Evolutionary conservation across 2,113 vertebrate genomes (phyloP).

Genomic region (Pollimyrus isidori): DNA sequence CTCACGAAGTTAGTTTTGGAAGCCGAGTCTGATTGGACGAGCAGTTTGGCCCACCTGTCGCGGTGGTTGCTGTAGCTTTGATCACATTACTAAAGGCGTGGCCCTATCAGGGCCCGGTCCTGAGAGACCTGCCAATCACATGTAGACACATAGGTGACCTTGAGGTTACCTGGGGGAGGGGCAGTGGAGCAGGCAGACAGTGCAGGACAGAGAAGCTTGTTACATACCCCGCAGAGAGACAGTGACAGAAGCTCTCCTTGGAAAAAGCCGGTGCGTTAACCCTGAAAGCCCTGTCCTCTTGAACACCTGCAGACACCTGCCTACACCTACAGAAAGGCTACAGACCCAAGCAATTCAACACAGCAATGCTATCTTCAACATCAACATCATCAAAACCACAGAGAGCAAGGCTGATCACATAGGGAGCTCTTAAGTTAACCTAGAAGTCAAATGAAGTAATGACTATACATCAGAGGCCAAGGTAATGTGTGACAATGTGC

Average conservation of each 20-base stretch:
- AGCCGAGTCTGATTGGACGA: not conserved
- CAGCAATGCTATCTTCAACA: constrained; percentile 5
- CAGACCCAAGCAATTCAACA: constrained; percentile 9
- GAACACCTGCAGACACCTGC: constrained; percentile 20
- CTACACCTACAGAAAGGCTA: constrained; percentile 16
- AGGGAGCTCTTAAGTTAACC: not conserved
- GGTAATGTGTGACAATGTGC: not conserved
- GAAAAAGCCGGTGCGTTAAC: constrained; percentile 43
- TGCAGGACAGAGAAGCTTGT: constrained; percentile 48
- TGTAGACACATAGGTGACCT: not conserved
- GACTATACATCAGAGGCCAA: not conserved
- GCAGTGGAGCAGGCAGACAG: constrained; percentile 14
- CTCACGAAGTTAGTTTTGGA: not conserved
- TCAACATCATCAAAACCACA: not conserved
- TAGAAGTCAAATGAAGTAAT: not conserved
- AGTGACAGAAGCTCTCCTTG: constrained; percentile 92
- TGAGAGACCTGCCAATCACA: not conserved
- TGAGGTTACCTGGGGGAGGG: not conserved
- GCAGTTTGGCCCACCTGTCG: constrained; percentile 6
- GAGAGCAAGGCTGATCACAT: not conserved
- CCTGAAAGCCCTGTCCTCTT: constrained; percentile 32
- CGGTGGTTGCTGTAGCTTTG: not conserved
- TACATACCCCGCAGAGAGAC: constrained; percentile 69
- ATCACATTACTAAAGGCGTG: not conserved
- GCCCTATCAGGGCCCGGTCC: not conserved